Evolutionary conservation across 2,888 invertebrate species (phyloP), one percentile per base, ranked within the genome.

Genomic region (Ceratothoa steindachneri): DNA sequence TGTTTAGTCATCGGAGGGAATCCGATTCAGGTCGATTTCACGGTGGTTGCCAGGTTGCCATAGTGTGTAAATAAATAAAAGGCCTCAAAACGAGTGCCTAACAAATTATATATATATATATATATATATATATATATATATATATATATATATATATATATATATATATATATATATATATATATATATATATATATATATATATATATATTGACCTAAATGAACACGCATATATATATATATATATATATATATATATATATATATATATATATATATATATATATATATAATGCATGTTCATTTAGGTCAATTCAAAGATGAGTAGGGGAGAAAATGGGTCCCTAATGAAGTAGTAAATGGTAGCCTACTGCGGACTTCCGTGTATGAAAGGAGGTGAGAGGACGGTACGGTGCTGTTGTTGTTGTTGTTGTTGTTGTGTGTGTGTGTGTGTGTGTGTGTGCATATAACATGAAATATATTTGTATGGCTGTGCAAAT

Each of bases 241-340:
- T 60, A 60, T 60, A 60, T 60, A 60, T 60, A 60, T 60, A 60
- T 60, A 60, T 60, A 60, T 60, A 60, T 60, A 60, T 60, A 60
- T 60, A 60, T 60, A 60, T 60, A 60, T 60, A 60, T 60, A 60
- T 60, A 60, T 60, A 60, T 60, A 60, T 5, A 51, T 51, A 51
- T n/a, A n/a, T n/a, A n/a, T n/a, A n/a, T n/a, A n/a, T 22, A 24
- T 60, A 60, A 60, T n/a, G 60, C 60, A 5, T n/a, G 5, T 60
- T 9, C 24, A 60, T 60, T 60, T n/a, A 5, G 7, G 5, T 60
- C 24, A 60, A 60, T 24, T n/a, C 19, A 60, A 60, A 60, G 24
- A n/a, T 24, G n/a, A 60, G 60, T 7, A 24, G n/a, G 19, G 60
- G n/a, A 60, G 9, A 60, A 60, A 60, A 60, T 22, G 60, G 24